Evolutionary conservation across 2,888 invertebrate species (phyloP).

Genomic region (Latrodectus hesperus): DNA sequence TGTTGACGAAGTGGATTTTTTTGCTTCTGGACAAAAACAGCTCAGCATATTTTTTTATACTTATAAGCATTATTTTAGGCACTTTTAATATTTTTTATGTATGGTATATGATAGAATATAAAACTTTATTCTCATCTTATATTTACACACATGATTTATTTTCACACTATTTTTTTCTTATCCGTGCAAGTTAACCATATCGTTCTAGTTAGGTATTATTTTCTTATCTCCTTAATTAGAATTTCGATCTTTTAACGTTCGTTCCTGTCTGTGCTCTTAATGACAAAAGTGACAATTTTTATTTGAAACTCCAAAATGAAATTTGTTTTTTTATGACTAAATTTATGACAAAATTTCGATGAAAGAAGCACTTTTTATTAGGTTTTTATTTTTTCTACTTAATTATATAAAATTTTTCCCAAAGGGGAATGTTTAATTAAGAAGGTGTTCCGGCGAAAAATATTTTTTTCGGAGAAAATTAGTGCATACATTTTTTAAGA

Average conservation of each 20-base stretch:
- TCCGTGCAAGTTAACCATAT: not conserved
- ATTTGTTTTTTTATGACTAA: no score
- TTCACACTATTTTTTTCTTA: not conserved
- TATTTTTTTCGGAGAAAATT: no score
- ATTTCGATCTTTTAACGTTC: not conserved
- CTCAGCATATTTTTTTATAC: conserved; percentile 40
- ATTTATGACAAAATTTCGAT: no score
- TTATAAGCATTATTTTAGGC: not conserved
- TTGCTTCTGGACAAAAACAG: conserved; percentile 32
- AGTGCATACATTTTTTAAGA: no score
- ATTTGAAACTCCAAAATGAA: not conserved
- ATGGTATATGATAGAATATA: not conserved
- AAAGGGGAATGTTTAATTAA: no score
- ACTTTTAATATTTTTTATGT: not conserved
- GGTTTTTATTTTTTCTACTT: no score
- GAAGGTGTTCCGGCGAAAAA: no score
- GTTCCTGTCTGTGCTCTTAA: not conserved
- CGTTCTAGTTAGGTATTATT: not conserved
- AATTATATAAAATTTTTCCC: no score
- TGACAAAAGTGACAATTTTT: conserved; percentile 3
- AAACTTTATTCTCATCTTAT: not conserved
- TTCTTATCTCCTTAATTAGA: conserved; percentile 27
- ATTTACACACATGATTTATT: conserved; percentile 3
- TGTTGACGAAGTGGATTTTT: conserved; percentile 41
- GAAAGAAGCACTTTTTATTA: no score